phyloP scores from a whole-genome alignment of 2,113 vertebrate genomes.

The Pterocles orientalis region DNA sequence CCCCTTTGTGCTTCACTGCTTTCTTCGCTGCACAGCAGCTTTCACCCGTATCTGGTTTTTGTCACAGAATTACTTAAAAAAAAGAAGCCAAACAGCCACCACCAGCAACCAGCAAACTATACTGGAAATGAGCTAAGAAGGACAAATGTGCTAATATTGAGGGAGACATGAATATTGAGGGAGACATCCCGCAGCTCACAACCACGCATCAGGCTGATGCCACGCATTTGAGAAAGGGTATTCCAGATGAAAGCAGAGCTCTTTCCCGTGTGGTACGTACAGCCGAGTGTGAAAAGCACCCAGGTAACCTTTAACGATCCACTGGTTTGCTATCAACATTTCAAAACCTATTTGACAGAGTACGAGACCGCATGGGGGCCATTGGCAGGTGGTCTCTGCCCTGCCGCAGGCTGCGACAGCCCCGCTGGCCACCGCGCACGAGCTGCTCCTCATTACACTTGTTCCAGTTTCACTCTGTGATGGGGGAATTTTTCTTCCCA shows the following conservation, averaged over 20 bases:
- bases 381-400: neutral
- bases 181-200: neutral
- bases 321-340: neutral
- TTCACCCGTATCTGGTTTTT: neutral
- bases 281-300: neutral
- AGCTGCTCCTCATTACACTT: neutral
- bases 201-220: neutral
- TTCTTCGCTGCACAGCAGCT: neutral
- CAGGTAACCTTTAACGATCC: neutral
- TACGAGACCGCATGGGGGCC: neutral
- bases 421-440: rapidly evolving
- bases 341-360: neutral
- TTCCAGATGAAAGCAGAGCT: neutral
- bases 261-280: neutral
- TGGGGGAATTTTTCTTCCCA: neutral
- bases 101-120: neutral
- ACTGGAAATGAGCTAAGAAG: neutral
- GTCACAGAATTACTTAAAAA: neutral
- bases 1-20: neutral
- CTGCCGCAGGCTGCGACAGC: neutral
- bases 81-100: neutral
- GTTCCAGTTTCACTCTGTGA: neutral
- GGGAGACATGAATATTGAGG: neutral
- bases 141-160: neutral
- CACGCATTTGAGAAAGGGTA: neutral